A percentile compares a stretch with the other conserved stretches of the same genome.
Evolutionary conservation across 2,113 vertebrate genomes (phyloP).

Genomic region (Crocuta crocuta): DNA sequence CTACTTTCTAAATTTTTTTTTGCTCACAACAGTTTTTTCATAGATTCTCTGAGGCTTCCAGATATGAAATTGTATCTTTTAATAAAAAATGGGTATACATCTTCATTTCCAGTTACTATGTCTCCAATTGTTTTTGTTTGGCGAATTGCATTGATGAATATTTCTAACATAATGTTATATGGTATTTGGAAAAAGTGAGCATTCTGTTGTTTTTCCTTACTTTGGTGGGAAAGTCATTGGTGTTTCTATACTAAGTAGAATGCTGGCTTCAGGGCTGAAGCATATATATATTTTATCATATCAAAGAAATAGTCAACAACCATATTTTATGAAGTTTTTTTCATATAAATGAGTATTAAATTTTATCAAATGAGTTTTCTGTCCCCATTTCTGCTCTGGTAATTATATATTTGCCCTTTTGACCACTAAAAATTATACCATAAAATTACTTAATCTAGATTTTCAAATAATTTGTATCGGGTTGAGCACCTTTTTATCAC

Average conservation of each 20-base stretch:
- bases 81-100: neutral
- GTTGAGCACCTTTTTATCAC: neutral
- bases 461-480: neutral
- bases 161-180: neutral
- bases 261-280: neutral
- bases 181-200: neutral
- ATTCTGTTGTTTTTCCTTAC: neutral
- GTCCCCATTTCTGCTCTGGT: neutral
- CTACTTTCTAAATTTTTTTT: conserved; percentile 15
- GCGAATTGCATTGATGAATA: neutral
- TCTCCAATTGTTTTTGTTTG: neutral
- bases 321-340: neutral
- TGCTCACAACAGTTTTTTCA: neutral
- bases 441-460: conserved; percentile 6
- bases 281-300: neutral
- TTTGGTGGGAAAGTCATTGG: neutral
- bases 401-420: neutral
- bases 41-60: neutral
- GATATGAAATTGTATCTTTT: neutral
- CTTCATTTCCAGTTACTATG: neutral
- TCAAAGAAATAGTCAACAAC: neutral
- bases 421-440: neutral
- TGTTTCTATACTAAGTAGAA: neutral
- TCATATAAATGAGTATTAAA: neutral
- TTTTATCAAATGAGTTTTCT: conserved; percentile 33